These are phyloP conservation scores for Oryzias sinensis DNA, from an alignment of 2,797 vertebrate species.

Conservation along the genomic window DNA sequence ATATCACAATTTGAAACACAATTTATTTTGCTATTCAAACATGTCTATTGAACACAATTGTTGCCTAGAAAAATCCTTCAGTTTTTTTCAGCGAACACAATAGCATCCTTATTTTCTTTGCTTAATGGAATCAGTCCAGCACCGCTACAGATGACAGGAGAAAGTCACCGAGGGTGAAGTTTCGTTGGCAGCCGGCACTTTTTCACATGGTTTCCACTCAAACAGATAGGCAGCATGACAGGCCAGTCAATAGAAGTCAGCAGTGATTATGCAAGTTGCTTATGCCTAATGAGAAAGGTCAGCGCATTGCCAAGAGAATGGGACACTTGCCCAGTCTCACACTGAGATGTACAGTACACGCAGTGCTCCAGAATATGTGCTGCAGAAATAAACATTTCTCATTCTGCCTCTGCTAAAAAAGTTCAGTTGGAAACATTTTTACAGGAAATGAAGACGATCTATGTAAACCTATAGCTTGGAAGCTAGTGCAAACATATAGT, in stretches of 20 bases:
- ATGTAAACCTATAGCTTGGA: no score
- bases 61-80: no score
- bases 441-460: not conserved
- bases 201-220: conserved; percentile 56
- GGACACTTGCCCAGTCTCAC: conserved; percentile 61
- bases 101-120: conserved; percentile 24
- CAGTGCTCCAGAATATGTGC: conserved; percentile 25
- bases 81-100: not conserved
- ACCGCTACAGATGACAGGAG: conserved; percentile 37
- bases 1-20: no score
- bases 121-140: conserved; percentile 33
- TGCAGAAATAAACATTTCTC: conserved; percentile 25
- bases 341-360: conserved; percentile 51
- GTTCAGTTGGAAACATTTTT: not conserved
- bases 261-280: conserved; percentile 78
- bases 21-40: no score
- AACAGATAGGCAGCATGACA: conserved; percentile 62
- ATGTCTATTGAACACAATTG: no score
- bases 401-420: conserved; percentile 6
- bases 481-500: not conserved
- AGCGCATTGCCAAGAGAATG: conserved; percentile 66
- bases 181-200: conserved; percentile 54
- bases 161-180: conserved; percentile 48
- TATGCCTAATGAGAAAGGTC: conserved; percentile 74
- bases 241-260: conserved; percentile 75